phyloP scores from a whole-genome alignment of 2,113 vertebrate genomes.

The Oreochromis niloticus region DNA sequence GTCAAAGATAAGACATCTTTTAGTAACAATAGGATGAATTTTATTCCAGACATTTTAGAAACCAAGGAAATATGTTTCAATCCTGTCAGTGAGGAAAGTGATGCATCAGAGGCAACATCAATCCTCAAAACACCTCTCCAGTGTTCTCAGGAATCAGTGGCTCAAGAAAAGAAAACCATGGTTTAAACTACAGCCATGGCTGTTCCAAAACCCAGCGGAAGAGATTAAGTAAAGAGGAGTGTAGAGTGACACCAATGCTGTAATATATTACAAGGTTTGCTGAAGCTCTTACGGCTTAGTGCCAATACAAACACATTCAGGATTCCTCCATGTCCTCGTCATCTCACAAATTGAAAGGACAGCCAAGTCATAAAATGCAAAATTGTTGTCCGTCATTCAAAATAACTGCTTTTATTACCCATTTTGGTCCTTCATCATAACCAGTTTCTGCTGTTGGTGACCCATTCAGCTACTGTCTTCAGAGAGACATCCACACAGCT shows the following conservation, averaged over 20 bases:
- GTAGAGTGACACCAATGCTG: background rate
- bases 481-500: background rate
- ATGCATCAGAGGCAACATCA: background rate
- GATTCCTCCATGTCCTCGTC: background rate
- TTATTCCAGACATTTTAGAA: background rate
- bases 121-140: background rate
- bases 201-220: background rate
- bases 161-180: background rate
- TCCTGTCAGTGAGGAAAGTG: background rate
- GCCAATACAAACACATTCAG: background rate
- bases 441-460: slow-evolving; percentile 2
- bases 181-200: background rate
- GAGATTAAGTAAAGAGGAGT: background rate
- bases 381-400: background rate
- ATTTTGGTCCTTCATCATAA: background rate
- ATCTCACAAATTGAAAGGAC: background rate
- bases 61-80: background rate
- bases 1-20: background rate
- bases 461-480: background rate
- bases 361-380: background rate
- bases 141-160: background rate
- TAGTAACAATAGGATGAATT: background rate
- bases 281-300: background rate
- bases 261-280: background rate
- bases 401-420: background rate